Base-by-base conservation (phyloP, 2,113 vertebrate genomes). In the Neomonachus schauinslandi region DNA sequence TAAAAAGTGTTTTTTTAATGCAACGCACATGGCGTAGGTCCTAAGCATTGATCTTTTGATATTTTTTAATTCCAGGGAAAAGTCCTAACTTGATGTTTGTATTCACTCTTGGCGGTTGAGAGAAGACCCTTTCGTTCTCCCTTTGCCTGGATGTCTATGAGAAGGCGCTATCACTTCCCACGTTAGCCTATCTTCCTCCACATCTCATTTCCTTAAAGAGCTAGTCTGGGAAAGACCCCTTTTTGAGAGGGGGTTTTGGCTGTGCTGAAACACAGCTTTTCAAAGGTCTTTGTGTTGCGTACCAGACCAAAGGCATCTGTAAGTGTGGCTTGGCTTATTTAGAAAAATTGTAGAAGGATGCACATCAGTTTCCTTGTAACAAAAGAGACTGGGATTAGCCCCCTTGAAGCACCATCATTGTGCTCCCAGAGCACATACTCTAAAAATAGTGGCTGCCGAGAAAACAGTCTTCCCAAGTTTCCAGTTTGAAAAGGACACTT, bases 381-480 rank as follows among this genome's bases (percentile, higher is more conserved):
- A 77, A 94, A 72, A 89, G 59, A 96, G 59, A 77, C 9, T 33
- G 59, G 55, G 61, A 94, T 94, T 90, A 90, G 63, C 42, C 74
- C n/a, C 72, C 65, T 65, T 57, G 21, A 94, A 95, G 39, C 72
- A 88, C 21, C 31, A 80, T 65, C 28, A 65, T 31, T 95, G 42
- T 94, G 76, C 26, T 91, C 49, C 51, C 46, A 39, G 22, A 88
- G 55, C n/a, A 81, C 59, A 33, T 49, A 71, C 51, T 95, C 89
- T 90, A 92, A 95, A 96, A 96, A 95, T 76, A 96, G 71, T 51
- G 79, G 42, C 89, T 85, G 22, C 89, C 10, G 0, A 87, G 80
- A 94, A 94, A 89, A 85, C 26, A 95, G 81, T 53, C 57, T 95
- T 91, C 97, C 95, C 94, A 55, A 49, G 46, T 93, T 96, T 96